Conservation (phyloP, 2,113 vertebrate species). For the Scatophagus argus region DNA sequence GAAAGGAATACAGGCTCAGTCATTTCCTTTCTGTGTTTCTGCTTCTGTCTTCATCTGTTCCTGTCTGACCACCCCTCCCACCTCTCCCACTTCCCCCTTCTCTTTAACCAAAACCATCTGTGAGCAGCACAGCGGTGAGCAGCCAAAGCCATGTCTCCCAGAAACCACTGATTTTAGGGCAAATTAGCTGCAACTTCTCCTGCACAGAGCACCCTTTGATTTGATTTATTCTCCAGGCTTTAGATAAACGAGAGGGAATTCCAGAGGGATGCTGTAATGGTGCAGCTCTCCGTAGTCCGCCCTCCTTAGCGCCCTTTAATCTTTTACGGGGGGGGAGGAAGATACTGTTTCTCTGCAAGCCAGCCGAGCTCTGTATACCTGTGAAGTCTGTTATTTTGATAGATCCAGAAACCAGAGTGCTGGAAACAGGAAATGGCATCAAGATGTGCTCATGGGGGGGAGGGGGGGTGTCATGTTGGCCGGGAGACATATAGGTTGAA, state of each 20-base stretch:
- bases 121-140: constrained; percentile 62
- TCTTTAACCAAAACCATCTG: constrained; percentile 85
- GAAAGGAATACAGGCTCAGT: constrained; percentile 53
- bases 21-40: constrained; percentile 74
- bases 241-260: constrained; percentile 79
- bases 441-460: constrained; percentile 60
- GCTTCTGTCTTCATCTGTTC: constrained; percentile 58
- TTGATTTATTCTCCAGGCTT: constrained; percentile 78
- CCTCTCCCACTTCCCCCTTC: constrained; percentile 73
- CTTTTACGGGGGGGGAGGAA: constrained; percentile 63
- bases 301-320: constrained; percentile 70
- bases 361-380: constrained; percentile 37
- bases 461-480: neutral
- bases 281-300: constrained; percentile 48
- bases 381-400: constrained; percentile 69
- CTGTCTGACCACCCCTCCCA: constrained; percentile 52
- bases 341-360: constrained; percentile 48
- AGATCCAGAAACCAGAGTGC: constrained; percentile 56
- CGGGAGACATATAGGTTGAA: constrained; percentile 37
- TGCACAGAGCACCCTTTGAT: constrained; percentile 79
- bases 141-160: constrained; percentile 77
- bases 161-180: constrained; percentile 84
- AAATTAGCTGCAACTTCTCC: constrained; percentile 85
- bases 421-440: constrained; percentile 72
- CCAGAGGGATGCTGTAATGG: constrained; percentile 73